Evolutionary conservation across 1,140 invertebrate species (phyloP), one percentile per base, ranked within the genome.

Genomic region (Grapholita molesta): DNA sequence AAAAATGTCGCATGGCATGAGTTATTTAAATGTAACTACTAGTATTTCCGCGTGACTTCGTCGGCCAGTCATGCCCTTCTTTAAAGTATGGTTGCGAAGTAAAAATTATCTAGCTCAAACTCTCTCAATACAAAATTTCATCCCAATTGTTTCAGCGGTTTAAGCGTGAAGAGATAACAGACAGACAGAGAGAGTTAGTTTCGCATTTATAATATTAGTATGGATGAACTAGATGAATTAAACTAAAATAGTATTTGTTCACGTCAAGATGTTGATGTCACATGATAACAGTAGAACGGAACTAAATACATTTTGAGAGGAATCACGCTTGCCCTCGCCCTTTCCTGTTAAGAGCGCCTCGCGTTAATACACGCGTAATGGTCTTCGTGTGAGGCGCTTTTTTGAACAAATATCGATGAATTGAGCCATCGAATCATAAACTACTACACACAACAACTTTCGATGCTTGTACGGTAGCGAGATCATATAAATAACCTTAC

Each of bases 291-390:
- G 18, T 15, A 18, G 3, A 1, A 48, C 42, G 18, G 42, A 48
- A 48, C 42, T 48, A 15, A 48, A 15, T 21, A 18, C 21, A 18
- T 48, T 21, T 48, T 21, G 21, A 48, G 42, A 48, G 18, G 15
- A 15, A 15, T 21, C n/a, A 21, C 42, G 42, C 42, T 48, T 48
- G 8, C 8, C 64, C 18, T 65, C 33, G 8, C 33, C 2, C 15
- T 18, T 32, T 65, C 15, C 64, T 72, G 69, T 75, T 69, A 65
- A 71, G 74, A 69, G 42, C 32, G 15, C 67, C 68, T 61, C 69
- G 67, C 70, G 73, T 75, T 75, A 77, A 77, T 77, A 73, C 75
- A 75, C 72, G 21, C 32, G 64, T 66, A 67, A 72, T 66, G 55
- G 64, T 21, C 69, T 24, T 32, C 53, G 66, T 66, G 70, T 72